Evolutionary conservation across 1,140 invertebrate genomes (phyloP).

Genomic region (Sinella curviseta): DNA sequence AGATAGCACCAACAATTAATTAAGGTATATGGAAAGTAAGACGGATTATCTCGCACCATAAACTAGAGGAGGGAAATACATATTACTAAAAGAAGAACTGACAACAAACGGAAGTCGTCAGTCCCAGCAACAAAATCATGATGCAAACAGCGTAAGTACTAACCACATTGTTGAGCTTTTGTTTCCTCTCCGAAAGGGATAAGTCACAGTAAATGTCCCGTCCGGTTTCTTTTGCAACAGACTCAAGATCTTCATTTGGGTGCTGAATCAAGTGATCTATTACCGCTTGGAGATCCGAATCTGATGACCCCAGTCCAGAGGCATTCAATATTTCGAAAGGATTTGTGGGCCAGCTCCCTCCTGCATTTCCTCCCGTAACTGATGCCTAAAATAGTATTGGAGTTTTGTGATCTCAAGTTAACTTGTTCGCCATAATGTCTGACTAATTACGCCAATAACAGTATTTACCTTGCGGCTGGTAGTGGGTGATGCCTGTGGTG

Average conservation of each 20-base stretch:
- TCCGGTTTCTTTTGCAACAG: conserved; percentile 74
- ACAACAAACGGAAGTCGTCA: conserved; percentile 2
- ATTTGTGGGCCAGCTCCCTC: conserved; percentile 27
- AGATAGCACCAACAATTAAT: too few relatives aligned
- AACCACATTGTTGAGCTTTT: conserved; percentile 72
- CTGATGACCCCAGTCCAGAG: conserved; percentile 28
- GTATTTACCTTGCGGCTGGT: conserved; percentile 61
- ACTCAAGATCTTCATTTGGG: conserved; percentile 71
- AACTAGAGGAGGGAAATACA: too few relatives aligned
- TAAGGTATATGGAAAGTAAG: too few relatives aligned
- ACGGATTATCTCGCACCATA: too few relatives aligned
- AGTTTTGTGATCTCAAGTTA: background rate
- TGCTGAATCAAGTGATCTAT: conserved; percentile 53
- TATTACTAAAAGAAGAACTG: background rate
- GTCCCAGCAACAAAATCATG: background rate
- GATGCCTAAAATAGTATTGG: too few relatives aligned
- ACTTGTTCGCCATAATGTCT: background rate
- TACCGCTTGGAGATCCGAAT: conserved; percentile 53
- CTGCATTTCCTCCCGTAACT: conserved; percentile 21
- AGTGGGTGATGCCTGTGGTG: conserved; percentile 70
- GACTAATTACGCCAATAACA: background rate
- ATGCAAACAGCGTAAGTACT: conserved; percentile 46
- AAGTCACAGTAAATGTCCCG: conserved; percentile 69
- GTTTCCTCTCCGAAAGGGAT: conserved; percentile 62
- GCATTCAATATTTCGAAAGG: conserved; percentile 44